Evolutionary conservation across 2,797 vertebrate species (phyloP).

Genomic region (Morus bassanus): DNA sequence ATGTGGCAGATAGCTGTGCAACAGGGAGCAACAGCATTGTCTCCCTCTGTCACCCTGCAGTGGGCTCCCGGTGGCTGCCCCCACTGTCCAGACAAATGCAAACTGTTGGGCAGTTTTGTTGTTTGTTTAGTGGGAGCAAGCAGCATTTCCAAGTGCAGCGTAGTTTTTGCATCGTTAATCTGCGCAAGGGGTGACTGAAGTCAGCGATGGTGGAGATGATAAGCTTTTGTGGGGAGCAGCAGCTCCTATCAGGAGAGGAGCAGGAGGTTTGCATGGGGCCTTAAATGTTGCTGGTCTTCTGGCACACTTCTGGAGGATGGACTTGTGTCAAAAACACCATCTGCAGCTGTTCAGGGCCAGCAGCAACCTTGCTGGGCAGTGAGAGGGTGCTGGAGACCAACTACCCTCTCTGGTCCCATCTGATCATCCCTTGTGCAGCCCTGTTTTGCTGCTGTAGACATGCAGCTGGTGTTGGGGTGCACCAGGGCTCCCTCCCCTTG

Average conservation of each 20-base stretch:
- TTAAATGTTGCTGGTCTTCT: neutral
- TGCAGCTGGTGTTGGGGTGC: neutral
- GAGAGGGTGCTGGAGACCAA: neutral
- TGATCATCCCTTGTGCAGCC: neutral
- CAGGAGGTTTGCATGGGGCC: neutral
- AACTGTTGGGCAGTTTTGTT: neutral
- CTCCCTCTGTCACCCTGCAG: rapidly evolving
- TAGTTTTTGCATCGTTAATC: neutral
- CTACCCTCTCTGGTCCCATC: neutral
- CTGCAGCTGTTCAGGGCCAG: neutral
- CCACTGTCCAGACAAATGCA: neutral
- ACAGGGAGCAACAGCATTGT: neutral
- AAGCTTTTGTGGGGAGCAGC: neutral
- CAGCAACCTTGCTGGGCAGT: neutral
- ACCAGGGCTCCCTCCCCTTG: neutral
- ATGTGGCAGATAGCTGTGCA: neutral
- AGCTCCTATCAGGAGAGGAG: neutral
- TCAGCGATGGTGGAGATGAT: neutral
- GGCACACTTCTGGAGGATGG: neutral
- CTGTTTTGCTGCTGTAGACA: neutral
- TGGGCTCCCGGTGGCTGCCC: neutral
- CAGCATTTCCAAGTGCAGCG: neutral
- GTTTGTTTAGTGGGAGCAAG: neutral
- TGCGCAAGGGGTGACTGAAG: neutral
- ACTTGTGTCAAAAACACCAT: neutral